Percentiles rank a stretch among this genome's conserved stretches.
These are phyloP conservation scores for Lottia scabra DNA, from an alignment of 2,888 invertebrate genomes.

Conservation along the genomic window DNA sequence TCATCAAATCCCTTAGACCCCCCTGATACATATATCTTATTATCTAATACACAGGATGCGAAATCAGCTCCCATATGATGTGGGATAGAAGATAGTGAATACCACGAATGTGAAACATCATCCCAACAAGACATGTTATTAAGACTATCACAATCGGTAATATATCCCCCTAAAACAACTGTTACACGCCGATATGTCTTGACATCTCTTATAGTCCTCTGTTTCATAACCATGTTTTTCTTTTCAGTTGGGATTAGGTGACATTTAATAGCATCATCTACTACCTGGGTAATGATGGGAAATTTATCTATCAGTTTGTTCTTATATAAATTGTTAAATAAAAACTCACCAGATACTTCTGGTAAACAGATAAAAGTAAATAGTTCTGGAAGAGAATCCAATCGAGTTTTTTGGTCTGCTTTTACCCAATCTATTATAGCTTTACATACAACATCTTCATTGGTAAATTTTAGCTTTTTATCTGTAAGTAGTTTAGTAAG, in stretches of 20 bases:
- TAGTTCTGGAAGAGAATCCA: conserved; percentile 15
- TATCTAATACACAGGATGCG: conserved; percentile 16
- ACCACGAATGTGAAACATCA: conserved; percentile 7
- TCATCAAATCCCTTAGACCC: conserved; percentile 21
- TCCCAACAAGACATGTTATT: conserved; percentile 19
- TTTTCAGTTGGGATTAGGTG: conserved; percentile 20
- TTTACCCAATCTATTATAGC: conserved; percentile 24
- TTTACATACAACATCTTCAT: conserved; percentile 14
- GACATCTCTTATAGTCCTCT: conserved; percentile 12
- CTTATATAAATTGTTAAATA: conserved; percentile 18
- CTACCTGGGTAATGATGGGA: conserved; percentile 7
- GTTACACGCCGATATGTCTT: conserved; percentile 13
- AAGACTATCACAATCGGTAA: conserved; percentile 18
- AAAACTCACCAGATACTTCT: conserved; percentile 17
- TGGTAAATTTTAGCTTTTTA: not conserved
- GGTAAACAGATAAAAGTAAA: conserved; percentile 26
- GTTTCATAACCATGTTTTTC: conserved; percentile 15
- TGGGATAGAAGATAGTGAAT: conserved; percentile 25
- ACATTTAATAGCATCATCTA: conserved; percentile 22
- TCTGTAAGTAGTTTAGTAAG: conserved; percentile 9
- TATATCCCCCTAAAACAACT: conserved; percentile 19
- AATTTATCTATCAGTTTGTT: conserved; percentile 16
- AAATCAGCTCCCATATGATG: conserved; percentile 19
- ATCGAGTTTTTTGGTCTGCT: conserved; percentile 9
- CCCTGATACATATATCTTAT: conserved; percentile 25